phyloP scores from a whole-genome alignment of 2,113 vertebrate species.

The Desmodus rotundus region DNA sequence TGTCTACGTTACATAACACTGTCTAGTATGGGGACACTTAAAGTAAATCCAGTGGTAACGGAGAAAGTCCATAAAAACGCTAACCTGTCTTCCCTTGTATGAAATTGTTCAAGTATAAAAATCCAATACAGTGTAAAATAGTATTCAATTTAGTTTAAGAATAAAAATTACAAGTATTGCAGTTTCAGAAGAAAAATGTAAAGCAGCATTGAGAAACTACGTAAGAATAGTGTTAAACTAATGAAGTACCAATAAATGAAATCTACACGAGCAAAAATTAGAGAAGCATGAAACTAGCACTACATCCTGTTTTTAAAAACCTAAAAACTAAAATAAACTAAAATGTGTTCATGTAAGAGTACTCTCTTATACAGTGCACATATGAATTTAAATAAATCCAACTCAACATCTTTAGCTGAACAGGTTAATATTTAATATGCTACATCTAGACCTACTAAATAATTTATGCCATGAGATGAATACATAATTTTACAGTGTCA shows the following conservation, averaged over 20 bases:
- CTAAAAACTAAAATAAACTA: conserved; percentile 84
- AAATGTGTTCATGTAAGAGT: conserved; percentile 88
- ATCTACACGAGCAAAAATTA: conserved; percentile 83
- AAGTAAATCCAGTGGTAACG: conserved; percentile 97
- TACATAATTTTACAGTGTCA: conserved; percentile 99
- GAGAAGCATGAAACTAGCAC: conserved; percentile 85
- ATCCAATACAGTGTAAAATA: conserved; percentile 99
- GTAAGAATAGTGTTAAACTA: conserved; percentile 74
- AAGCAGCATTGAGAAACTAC: conserved; percentile 93
- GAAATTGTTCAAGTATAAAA: conserved; percentile 99
- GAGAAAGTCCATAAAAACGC: conserved; percentile 93
- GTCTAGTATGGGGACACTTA: conserved; percentile 87
- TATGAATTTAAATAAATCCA: conserved; percentile 98
- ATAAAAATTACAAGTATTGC: conserved; percentile 96
- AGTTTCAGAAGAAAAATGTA: conserved; percentile 89
- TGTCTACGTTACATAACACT: conserved; percentile 92
- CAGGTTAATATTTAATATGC: conserved; percentile 95
- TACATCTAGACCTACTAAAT: conserved; percentile 97
- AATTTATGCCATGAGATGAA: conserved; percentile 99
- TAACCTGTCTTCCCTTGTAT: conserved; percentile 99
- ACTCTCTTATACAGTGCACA: conserved; percentile 94
- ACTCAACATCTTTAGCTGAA: conserved; percentile 96
- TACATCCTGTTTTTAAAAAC: conserved; percentile 78
- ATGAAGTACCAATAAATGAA: conserved; percentile 72
- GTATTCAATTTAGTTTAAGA: conserved; percentile 93